These are phyloP conservation scores for Colletes latitarsis DNA, from an alignment of 1,140 invertebrate genomes.

Conservation along the genomic window DNA sequence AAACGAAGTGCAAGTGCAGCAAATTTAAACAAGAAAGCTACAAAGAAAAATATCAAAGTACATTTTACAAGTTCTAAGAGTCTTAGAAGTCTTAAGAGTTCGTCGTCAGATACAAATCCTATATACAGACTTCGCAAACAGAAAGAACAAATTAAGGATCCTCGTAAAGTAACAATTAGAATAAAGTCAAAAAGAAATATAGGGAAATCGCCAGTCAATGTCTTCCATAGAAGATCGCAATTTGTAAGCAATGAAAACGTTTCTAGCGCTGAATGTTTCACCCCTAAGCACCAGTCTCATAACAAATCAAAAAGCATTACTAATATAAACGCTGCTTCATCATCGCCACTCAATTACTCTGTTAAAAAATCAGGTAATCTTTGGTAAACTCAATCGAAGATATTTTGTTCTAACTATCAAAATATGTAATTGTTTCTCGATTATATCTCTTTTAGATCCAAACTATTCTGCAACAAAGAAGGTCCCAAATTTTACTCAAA, in stretches of 20 bases:
- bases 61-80: neutral
- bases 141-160: neutral
- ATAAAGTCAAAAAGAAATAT: neutral
- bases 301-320: neutral
- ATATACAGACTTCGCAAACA: too few species aligned
- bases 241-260: neutral
- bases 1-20: constrained; percentile 3
- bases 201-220: too few species aligned
- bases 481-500: constrained; percentile 85
- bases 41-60: neutral
- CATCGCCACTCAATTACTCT: constrained; percentile 41
- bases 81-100: too few species aligned
- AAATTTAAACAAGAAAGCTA: neutral
- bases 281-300: too few species aligned
- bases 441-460: constrained; percentile 40
- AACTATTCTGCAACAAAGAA: constrained; percentile 73
- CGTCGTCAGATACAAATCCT: neutral
- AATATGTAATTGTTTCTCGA: neutral
- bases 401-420: neutral
- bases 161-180: neutral
- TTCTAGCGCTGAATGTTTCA: too few species aligned
- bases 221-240: neutral
- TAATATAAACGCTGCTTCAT: neutral
- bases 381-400: neutral
- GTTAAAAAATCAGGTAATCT: constrained; percentile 22